Percentiles rank a stretch among this genome's conserved stretches.
Conservation (phyloP, 92 coral and sea anemone genomes). For the Heliopora coerulea region DNA sequence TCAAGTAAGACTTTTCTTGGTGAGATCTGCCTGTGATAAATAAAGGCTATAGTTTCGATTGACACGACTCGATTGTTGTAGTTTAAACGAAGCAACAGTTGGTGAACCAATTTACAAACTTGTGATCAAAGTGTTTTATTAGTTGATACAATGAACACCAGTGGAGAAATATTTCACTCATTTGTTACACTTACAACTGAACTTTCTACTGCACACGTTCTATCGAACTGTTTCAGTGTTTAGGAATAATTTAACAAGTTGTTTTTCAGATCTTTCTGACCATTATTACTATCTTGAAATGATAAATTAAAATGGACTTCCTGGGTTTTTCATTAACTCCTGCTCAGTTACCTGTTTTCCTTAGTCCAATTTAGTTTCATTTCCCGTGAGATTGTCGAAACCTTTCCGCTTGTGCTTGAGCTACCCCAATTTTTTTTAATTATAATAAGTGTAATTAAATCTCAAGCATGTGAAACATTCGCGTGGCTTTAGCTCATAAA, state of each 20-base stretch:
- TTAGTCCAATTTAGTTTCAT: not conserved
- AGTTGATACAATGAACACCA: conserved; percentile 26
- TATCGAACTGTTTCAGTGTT: too few relatives aligned
- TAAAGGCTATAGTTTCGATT: conserved; percentile 13
- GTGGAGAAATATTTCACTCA: conserved; percentile 3
- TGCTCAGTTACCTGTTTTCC: not conserved
- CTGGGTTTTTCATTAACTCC: conserved; percentile 18
- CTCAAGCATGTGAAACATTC: not conserved
- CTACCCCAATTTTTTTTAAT: not conserved
- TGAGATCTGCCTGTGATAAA: conserved; percentile 23
- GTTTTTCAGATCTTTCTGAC: not conserved
- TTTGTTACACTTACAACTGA: conserved; percentile 1
- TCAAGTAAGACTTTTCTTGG: conserved; percentile 16
- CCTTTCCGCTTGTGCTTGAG: conserved; percentile 15
- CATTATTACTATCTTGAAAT: not conserved
- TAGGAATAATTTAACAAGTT: not conserved
- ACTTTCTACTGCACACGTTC: too few relatives aligned
- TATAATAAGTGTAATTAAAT: not conserved
- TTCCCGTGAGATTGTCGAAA: conserved; percentile 43
- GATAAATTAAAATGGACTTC: conserved; percentile 5
- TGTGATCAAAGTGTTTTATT: conserved; percentile 6
- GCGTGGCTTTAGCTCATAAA: not conserved
- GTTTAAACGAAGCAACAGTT: not conserved
- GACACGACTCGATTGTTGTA: not conserved
- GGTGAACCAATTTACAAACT: conserved; percentile 15